A percentile compares a stretch with the other conserved stretches of the same genome.
Conservation (phyloP, 2,888 invertebrate species). For the Drosophila flavopinicola region DNA sequence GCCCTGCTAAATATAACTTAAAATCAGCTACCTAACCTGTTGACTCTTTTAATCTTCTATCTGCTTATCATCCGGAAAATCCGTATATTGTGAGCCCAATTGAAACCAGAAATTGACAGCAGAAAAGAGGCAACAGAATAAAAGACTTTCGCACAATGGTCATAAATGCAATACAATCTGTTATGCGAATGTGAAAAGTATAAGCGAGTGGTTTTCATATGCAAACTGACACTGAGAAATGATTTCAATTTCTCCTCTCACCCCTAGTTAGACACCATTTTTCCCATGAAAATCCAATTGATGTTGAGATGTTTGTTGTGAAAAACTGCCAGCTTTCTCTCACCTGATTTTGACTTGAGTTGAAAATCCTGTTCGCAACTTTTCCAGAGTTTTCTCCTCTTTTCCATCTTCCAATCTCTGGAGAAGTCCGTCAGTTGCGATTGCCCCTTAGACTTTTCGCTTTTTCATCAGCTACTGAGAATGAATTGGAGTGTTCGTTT, state of each 20-base stretch:
- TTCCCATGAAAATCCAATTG: constrained; percentile 35
- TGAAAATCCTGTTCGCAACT: constrained; percentile 29
- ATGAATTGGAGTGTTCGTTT: constrained; percentile 42
- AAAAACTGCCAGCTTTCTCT: constrained; percentile 1
- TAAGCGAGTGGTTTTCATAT: constrained; percentile 51
- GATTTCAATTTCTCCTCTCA: constrained; percentile 54
- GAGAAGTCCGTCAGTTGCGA: constrained; percentile 4
- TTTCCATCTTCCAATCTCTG: background rate
- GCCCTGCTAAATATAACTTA: too few relatives aligned
- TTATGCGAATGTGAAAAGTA: constrained; percentile 40
- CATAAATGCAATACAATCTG: constrained; percentile 47
- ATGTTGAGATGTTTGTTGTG: constrained; percentile 11
- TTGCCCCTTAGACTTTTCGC: constrained; percentile 1
- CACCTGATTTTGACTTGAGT: constrained; percentile 17
- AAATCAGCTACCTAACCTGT: constrained; percentile 28
- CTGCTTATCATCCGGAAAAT: constrained; percentile 21
- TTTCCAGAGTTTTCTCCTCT: background rate
- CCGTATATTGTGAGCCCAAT: constrained; percentile 26
- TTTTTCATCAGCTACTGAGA: constrained; percentile 34
- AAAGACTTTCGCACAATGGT: constrained; percentile 23
- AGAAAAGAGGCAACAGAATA: constrained; percentile 16
- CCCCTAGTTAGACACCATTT: background rate
- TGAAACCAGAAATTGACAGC: constrained; percentile 12
- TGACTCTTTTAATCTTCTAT: background rate
- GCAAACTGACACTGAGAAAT: constrained; percentile 65